Base-by-base conservation (phyloP, 2,113 vertebrate genomes). In the Myanophis thanlyinensis region DNA sequence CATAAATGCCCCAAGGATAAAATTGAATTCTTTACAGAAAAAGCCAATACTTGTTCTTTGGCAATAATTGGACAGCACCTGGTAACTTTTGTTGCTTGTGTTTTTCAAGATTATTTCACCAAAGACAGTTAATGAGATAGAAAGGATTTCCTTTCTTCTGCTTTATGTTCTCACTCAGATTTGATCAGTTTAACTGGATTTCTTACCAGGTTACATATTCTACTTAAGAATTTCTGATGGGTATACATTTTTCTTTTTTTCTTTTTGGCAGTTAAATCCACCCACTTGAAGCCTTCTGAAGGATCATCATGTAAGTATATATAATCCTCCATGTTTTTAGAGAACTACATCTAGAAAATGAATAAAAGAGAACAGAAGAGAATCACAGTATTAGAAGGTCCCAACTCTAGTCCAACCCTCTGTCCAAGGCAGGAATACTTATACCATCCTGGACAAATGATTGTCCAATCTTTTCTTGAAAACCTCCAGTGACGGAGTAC, bases 301-400 rank as follows among this genome's bases (percentile, higher is more conserved):
- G 4, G 92, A 92, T 93, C 97, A 73, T 95, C 96, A 94, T 93
- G 98, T 98, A 97, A 98, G 98, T 98, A 80, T 95, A 94, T 93
- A 89, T 49, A 89, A 1, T 91, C n/a, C 51, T 12, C 6, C 85
- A 49, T 48, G 8, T 44, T 80, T 80, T 80, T 10, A 67, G 9
- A 73, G 23, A 25, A 73, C 6, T 49, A 18, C 46, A 62, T 12
- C 46, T 25, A n/a, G 59, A 20, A 46, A 67, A 67, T 67, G 62
- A 67, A 35, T 35, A 62, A 10, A 59, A 27, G 3, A 59, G 25
- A 30, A 12, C 27, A 62, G 59, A 62, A 62, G 1, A n/a, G 12
- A 67, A 67, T n/a, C 59, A 13, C 30, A 35, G 12, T 9, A 11
- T 59, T 59, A 9, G 9, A 67, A 35, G 13, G 0, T 18, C 62